These are phyloP conservation scores for Scaptodrosophila latifasciaeformis DNA, from an alignment of 2,888 invertebrate genomes.

Conservation along the genomic window DNA sequence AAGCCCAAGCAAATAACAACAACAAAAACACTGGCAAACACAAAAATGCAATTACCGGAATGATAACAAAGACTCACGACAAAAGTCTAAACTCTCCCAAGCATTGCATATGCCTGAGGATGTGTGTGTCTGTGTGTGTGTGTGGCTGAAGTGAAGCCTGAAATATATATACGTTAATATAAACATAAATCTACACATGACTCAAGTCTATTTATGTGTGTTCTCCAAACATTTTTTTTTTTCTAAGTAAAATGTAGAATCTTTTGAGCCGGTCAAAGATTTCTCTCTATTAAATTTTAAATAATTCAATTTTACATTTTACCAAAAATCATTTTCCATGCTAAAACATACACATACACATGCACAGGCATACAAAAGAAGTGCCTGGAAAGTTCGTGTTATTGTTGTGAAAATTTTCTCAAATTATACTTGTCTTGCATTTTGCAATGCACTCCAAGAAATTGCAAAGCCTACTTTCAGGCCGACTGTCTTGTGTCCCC, in stretches of 20 bases:
- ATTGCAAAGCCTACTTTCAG: too few species aligned
- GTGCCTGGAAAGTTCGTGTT: too few species aligned
- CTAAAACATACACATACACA: neutral
- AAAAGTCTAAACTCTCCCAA: constrained; percentile 18
- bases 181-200: constrained; percentile 12
- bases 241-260: too few species aligned
- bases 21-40: constrained; percentile 55
- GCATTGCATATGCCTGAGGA: constrained; percentile 29
- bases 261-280: constrained; percentile 58
- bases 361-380: neutral
- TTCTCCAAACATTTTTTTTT: neutral
- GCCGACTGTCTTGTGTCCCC: too few species aligned
- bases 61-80: constrained; percentile 59
- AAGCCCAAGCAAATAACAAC: constrained; percentile 35
- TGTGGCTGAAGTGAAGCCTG: constrained; percentile 43
- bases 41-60: constrained; percentile 67
- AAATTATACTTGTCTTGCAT: too few species aligned
- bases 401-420: too few species aligned
- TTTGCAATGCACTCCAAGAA: too few species aligned
- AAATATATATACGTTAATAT: constrained; percentile 61
- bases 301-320: constrained; percentile 68
- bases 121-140: constrained; percentile 22
- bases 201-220: neutral
- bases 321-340: constrained; percentile 58
- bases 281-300: constrained; percentile 64